Evolutionary conservation across 2,888 invertebrate genomes (phyloP), one percentile per base, ranked within the genome.

Genomic region (Drosophila austrosaltans): DNA sequence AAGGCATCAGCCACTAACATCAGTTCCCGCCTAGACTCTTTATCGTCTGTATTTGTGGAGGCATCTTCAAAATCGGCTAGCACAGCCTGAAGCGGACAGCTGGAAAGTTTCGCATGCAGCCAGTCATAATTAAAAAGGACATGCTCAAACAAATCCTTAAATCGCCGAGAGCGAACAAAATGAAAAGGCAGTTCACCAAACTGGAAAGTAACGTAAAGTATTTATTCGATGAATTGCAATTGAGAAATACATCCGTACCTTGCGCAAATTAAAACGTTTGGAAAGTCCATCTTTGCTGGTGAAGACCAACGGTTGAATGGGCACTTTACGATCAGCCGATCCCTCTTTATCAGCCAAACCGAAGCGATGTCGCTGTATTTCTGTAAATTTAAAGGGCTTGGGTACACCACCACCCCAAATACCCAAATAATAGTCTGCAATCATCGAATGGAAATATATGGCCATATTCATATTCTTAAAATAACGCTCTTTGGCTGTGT

Each of bases 391-490:
- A 89, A 98, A 99, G 0, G 99, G 99, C 87, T 99, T 99, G 0
- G 98, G 96, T 36, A 94, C 95, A 0, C 98, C 98, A 0, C 98
- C 97, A 1, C 98, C 99, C 98, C 98, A 99, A 66, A 98, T 97
- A 0, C 99, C 99, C 25, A 99, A 93, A 91, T 98, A 99, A 91
- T 99, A 99, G 93, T 99, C 99, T 1, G 99, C 98, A 77, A 99
- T 98, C 94, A 97, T 97, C 0, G 98, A 98, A 91, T 99, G 99
- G 91, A 99, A 98, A 91, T 98, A 98, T 93, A 96, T 96, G 0
- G 98, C 97, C 96, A 98, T 97, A 92, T 98, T 98, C 95, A 98
- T 96, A 90, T 99, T 99, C 92, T 98, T 98, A 93, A 99, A 99
- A 93, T 99, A 99, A 57, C 99, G 93, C 91, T 99, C 98, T 63